Evolutionary conservation across 37 sponge, comb jelly and placozoan species (phyloP).

Genomic region (Haliclona indistincta): DNA sequence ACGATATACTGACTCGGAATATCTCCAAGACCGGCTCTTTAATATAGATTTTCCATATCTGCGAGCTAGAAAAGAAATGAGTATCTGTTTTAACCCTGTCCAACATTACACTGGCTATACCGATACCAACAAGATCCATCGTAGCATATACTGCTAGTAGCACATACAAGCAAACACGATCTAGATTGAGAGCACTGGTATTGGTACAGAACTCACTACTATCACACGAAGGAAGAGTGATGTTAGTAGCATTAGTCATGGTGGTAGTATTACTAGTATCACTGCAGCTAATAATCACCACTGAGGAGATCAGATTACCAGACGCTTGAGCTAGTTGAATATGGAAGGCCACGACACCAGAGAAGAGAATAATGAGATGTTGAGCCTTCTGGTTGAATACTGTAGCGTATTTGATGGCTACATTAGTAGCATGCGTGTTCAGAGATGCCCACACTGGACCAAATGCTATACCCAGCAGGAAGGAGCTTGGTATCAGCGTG

Average conservation of each 20-base stretch:
- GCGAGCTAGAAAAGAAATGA: not conserved
- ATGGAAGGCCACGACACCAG: not conserved
- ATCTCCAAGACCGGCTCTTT: not conserved
- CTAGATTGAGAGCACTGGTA: not conserved
- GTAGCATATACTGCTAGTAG: not conserved
- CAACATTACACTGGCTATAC: not conserved
- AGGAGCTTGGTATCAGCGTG: conserved; percentile 42
- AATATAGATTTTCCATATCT: not conserved
- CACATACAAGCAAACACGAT: not conserved
- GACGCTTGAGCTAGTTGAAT: not conserved
- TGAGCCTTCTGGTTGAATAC: not conserved
- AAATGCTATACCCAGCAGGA: conserved; percentile 18
- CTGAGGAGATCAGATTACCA: conserved; percentile 13
- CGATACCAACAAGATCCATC: not conserved
- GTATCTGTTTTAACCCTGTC: not conserved
- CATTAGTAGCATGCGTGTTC: conserved; percentile 6
- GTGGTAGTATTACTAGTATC: not conserved
- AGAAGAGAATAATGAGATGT: not conserved
- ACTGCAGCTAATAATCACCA: not conserved
- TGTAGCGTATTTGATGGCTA: conserved; percentile 7
- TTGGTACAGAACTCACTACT: not conserved
- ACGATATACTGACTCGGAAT: not conserved
- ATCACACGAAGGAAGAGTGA: not conserved
- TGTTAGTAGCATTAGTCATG: not conserved
- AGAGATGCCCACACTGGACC: conserved; percentile 29